phyloP scores from a whole-genome alignment of 2,113 vertebrate species.

The Naja naja region DNA sequence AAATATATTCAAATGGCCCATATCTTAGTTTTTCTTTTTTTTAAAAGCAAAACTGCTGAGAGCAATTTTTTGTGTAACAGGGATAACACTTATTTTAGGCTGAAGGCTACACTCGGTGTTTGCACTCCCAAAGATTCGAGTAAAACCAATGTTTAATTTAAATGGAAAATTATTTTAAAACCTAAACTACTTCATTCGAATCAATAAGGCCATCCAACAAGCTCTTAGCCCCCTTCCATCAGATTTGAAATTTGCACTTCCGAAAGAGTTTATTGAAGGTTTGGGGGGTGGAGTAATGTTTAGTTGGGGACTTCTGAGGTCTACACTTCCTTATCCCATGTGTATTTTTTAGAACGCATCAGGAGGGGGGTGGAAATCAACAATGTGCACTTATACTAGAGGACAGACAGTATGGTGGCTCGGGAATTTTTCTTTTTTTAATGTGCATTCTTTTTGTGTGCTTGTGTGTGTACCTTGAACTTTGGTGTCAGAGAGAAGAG shows the following conservation, averaged over 20 bases:
- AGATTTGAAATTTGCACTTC: not conserved
- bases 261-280: not conserved
- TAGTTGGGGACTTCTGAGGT: not conserved
- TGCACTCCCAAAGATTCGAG: not conserved
- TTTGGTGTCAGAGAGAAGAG: too few relatives aligned
- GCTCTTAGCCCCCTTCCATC: not conserved
- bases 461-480: too few relatives aligned
- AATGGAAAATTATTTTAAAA: not conserved
- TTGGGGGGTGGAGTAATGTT: not conserved
- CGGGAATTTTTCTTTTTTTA: too few relatives aligned
- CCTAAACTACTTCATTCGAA: not conserved
- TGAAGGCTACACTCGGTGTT: not conserved
- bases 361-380: not conserved
- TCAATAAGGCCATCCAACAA: too few relatives aligned
- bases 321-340: not conserved
- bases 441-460: too few relatives aligned
- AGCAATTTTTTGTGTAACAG: not conserved
- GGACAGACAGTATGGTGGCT: too few relatives aligned
- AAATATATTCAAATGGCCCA: not conserved
- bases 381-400: not conserved
- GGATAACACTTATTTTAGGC: not conserved
- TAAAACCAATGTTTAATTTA: not conserved
- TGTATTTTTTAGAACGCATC: not conserved
- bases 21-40: not conserved
- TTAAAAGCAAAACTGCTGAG: not conserved